Evolutionary conservation across 2,888 invertebrate species (phyloP), one percentile per base, ranked within the genome.

Genomic region (Drosophila melanocephala): DNA sequence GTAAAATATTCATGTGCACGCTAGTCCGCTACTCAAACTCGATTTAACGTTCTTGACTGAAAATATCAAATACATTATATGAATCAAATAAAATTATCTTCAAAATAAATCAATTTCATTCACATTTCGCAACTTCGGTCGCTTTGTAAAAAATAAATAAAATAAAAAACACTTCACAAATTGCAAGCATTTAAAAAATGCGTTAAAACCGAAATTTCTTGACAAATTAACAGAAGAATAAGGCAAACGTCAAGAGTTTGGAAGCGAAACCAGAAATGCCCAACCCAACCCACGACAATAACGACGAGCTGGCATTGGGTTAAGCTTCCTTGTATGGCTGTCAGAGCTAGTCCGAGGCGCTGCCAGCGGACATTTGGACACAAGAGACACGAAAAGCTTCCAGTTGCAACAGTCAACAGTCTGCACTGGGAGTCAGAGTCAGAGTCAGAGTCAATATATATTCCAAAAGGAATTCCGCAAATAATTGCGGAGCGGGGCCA

Each of bases 401-500:
- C 65, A 77, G 72, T 66, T 50, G 67, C 59, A 44, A 28, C 65
- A 70, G 61, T 61, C 67, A 35, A 59, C 50, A 76, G 75, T 73
- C 65, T 53, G 72, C 62, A 60, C 65, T 75, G 60, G 66, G 62
- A 79, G 70, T 47, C 47, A n/a, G 39, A 57, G 53, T 44, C 44
- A 26, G 37, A 56, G 56, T 72, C 81, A 70, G 81, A 91, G 91
- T 91, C 91, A 91, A 91, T 91, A 91, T 91, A 91, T 91, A 90
- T 90, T 91, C 91, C 76, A 79, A 78, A 88, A 90, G 87, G 87
- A 91, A 91, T 91, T 91, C 91, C 91, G 82, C 91, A 91, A 91
- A 91, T 91, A 91, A 91, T 91, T 91, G 91, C 91, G 77, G 78
- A 84, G 71, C 75, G 79, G 37, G 30, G 76, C 76, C 84, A 75